Evolutionary conservation across 2,888 invertebrate species (phyloP), one percentile per base, ranked within the genome.

Genomic region (Margaritifera margaritifera): DNA sequence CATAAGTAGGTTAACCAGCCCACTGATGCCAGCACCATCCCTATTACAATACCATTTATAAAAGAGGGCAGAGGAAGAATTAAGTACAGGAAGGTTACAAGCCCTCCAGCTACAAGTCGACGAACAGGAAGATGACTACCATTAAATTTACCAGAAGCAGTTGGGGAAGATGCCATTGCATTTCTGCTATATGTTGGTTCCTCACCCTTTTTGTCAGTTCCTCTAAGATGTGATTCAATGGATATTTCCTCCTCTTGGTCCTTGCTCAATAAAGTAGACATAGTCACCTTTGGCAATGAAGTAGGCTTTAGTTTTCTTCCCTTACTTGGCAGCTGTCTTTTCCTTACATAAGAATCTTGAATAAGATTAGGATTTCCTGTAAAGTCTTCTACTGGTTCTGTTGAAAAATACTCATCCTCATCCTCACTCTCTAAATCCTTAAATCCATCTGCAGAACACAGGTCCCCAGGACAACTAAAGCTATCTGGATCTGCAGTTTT

Each of bases 21-120:
- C 19, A 72, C 64, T 11, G 82, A 79, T 4, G 84, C 74, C 18
- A 86, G 53, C 8, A 84, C 56, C 19, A 70, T 61, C 31, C 87
- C 88, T 51, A 80, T 69, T 6, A 87, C 60, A 68, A 87, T 64
- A n/a, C 87, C 87, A 54, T 82, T 82, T 15, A 87, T 15, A 70
- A 80, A 88, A 3, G 87, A 81, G 18, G 88, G 87, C 64, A 87
- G 67, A 4, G 88, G 87, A 31, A 87, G 51, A 55, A 86, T 78
- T 52, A 84, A 63, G 60, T 84, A 86, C 3, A 83, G 69, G 72
- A 87, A 80, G 22, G 86, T 22, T 57, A 74, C 65, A 20, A 79
- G 63, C 6, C 68, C 58, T 15, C 75, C 51, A 25, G 65, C 66
- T 42, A 71, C 22, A 22, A 84, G 55, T 66, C 74, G 80, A 52